A percentile compares a stretch with the other conserved stretches of the same genome.
These are phyloP conservation scores for Colletes collaris DNA, from an alignment of 2,888 invertebrate genomes.

Conservation along the genomic window DNA sequence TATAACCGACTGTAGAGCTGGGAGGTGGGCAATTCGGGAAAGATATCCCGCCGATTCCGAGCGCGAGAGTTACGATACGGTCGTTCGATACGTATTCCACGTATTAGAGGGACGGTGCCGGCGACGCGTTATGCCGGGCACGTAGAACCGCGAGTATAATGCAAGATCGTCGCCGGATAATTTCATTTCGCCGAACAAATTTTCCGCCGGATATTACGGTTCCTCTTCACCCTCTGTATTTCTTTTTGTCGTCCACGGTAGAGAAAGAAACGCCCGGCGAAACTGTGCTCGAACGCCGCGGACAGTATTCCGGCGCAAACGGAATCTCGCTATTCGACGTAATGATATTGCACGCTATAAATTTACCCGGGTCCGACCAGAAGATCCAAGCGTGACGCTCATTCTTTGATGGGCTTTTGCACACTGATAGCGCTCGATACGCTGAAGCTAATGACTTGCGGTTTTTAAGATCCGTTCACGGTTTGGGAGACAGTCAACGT, in stretches of 20 bases:
- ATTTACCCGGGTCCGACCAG: conserved; percentile 27
- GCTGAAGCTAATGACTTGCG: too few species aligned
- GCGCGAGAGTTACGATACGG: conserved; percentile 31
- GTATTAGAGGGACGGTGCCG: conserved; percentile 37
- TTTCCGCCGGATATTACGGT: conserved; percentile 57
- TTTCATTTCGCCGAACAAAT: conserved; percentile 64
- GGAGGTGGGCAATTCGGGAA: neutral
- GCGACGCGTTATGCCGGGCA: conserved; percentile 40
- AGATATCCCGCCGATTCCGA: conserved; percentile 10
- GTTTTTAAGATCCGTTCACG: too few species aligned
- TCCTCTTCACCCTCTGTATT: neutral
- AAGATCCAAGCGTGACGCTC: too few species aligned
- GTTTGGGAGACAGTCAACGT: too few species aligned
- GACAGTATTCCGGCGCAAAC: conserved; percentile 26
- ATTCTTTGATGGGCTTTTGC: neutral
- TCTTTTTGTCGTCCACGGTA: conserved; percentile 3
- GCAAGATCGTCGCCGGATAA: conserved; percentile 60
- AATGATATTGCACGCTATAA: conserved; percentile 65
- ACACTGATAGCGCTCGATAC: too few species aligned
- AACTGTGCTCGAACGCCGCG: conserved; percentile 14
- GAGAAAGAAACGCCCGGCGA: neutral
- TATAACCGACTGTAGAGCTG: neutral
- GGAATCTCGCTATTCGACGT: conserved; percentile 53
- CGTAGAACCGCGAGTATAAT: conserved; percentile 55
- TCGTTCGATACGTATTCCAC: conserved; percentile 54